Conservation (phyloP, 2,797 vertebrate species). For the Syncerus caffer region DNA sequence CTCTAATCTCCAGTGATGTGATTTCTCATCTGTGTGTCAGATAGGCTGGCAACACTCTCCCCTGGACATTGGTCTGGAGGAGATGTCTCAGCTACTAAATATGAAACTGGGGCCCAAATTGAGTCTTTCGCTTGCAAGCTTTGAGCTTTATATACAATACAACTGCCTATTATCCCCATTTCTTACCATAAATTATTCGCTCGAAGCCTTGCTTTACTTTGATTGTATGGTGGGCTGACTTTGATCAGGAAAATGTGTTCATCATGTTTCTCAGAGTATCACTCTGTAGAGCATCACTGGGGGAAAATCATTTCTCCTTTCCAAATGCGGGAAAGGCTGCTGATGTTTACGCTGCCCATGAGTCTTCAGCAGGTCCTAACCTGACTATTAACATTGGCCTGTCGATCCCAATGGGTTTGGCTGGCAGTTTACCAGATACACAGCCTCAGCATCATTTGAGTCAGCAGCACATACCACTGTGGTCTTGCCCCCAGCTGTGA, state of each 20-base stretch:
- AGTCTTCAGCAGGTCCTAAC: slow-evolving; percentile 2
- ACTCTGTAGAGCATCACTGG: background rate
- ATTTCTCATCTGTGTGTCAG: background rate
- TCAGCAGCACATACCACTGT: background rate
- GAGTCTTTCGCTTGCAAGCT: background rate
- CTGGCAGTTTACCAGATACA: background rate
- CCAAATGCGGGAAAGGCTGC: background rate
- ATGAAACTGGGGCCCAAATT: background rate
- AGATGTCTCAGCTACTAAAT: background rate
- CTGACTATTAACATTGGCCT: background rate
- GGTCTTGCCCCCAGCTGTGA: background rate
- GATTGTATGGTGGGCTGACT: background rate
- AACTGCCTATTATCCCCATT: background rate
- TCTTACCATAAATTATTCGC: background rate
- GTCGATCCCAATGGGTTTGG: background rate
- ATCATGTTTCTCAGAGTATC: background rate
- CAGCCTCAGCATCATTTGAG: background rate
- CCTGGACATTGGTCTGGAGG: background rate
- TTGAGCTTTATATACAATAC: background rate
- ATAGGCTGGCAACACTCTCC: no score
- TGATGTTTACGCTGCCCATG: background rate
- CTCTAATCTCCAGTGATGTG: background rate
- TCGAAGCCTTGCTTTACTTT: background rate
- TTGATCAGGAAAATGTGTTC: background rate
- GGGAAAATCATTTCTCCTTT: background rate